Evolutionary conservation across 1,140 invertebrate genomes (phyloP), one percentile per base, ranked within the genome.

Genomic region (Zaprionus davidi): DNA sequence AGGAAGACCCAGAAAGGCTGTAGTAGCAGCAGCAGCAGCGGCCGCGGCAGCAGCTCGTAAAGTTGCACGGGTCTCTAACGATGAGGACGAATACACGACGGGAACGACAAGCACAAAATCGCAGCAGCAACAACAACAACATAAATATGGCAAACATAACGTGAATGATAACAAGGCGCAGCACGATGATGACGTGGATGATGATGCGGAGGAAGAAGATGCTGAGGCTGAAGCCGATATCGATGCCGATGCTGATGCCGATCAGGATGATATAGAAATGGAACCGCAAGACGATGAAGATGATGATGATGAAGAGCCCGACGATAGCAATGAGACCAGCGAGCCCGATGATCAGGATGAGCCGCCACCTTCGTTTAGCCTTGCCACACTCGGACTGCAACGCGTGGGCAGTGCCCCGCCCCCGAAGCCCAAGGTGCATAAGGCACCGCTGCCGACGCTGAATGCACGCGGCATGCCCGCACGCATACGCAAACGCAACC

Each of bases 401-500:
- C 94, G 96, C 91, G 96, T 97, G 51, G 96, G 96, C 12, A 95
- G 96, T 13, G 94, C 95, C 62, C 94, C 95, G 76, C 95, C 96
- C 46, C 95, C 96, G 51, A 90, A 90, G 26, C 96, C 95, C 92
- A 95, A 96, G 55, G 93, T 94, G 38, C 94, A 95, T 41, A 95
- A 94, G 70, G 95, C 96, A 84, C 96, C 95, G 1, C 94, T 96
- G 11, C 95, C 96, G 91, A 95, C 96, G 66, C 92, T 98, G 2
- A 98, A 98, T 93, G 95, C 96, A 11, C 94, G 97, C 92, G 97
- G 97, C 55, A 97, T 97, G 96, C 97, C 98, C 58, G 96, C 96
- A 3, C 94, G 98, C 72, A 98, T 98, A 65, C 94, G 97, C 59
- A 98, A 98, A 93, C 97, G 97, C 88, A 99, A 98, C 93, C 95